Evolutionary conservation across 2,113 vertebrate genomes (phyloP), one percentile per base, ranked within the genome.

Genomic region (Nothobranchius kuhntae): DNA sequence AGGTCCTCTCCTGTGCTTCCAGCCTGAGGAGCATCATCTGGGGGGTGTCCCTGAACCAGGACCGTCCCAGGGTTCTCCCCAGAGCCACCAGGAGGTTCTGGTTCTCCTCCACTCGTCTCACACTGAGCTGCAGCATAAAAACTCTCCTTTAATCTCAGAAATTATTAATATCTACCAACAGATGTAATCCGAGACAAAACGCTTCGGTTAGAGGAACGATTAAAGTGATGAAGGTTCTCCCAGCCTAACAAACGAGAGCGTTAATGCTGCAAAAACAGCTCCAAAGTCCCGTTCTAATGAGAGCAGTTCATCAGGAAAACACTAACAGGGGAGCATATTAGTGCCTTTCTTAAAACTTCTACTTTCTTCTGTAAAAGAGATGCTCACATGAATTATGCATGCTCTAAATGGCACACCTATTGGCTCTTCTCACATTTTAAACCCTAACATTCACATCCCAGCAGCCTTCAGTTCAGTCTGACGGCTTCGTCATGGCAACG

Each of bases 1-100:
- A 74, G 78, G 75, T 71, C 46, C 56, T 24, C 46, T 51, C 71
- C 77, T 71, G 64, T 76, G 38, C 40, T 46, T 46, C 50, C 26
- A 17, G 53, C 65, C 4, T 53, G 53, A 44, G 13, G 45, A 51
- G 55, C 46, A 13, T 11, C 21, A 11, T 60, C 51, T 14, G n/a
- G 72, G 21, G 21, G 21, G 21, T 1, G 3, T 30, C 30, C 4
- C 2, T 30, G 30, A 30, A 4, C 30, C 30, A 30, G 30, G 30
- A 30, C 3, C 30, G 3, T 30, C 30, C 30, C 1, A 40, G 6
- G 38, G 38, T 40, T 40, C 45, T 14, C 13, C 24, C 4, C 52
- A 53, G 21, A 53, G 10, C n/a, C 17, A 10, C 53, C 36, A 9
- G 14, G 3, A 40, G 38, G 38, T 8, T 40, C 38, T 40, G 38